These are phyloP conservation scores for Antechinus flavipes DNA, from an alignment of 2,113 vertebrate species.

Conservation along the genomic window DNA sequence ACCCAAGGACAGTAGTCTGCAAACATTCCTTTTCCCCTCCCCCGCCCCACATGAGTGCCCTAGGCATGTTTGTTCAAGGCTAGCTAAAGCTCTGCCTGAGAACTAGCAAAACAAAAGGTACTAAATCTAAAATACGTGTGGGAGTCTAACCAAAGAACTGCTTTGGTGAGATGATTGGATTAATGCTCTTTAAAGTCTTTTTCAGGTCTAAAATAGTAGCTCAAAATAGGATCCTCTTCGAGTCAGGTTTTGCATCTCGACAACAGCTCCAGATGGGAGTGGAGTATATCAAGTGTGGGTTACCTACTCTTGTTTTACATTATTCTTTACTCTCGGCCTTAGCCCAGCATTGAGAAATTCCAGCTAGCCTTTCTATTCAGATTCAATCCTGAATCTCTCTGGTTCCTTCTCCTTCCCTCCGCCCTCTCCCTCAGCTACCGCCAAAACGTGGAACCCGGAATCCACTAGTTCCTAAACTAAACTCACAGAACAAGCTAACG, in stretches of 20 bases:
- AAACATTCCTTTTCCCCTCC: not conserved
- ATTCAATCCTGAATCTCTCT: not conserved
- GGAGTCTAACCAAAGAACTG: not conserved
- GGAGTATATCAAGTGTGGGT: not conserved
- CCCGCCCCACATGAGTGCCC: not conserved
- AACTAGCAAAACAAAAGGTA: not conserved
- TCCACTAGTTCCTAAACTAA: not conserved
- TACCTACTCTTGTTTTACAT: not conserved
- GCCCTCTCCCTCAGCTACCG: not conserved
- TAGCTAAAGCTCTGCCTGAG: not conserved
- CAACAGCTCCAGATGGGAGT: not conserved
- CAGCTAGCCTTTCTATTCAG: not conserved
- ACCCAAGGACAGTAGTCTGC: not conserved
- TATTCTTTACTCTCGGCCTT: not conserved
- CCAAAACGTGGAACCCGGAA: conserved; percentile 70
- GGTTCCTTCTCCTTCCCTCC: not conserved
- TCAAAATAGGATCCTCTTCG: not conserved
- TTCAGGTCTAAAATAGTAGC: not conserved
- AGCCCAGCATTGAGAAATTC: not conserved
- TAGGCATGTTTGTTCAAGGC: not conserved
- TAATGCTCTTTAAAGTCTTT: not conserved
- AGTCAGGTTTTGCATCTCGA: not conserved
- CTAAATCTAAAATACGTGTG: not conserved
- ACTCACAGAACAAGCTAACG: not conserved
- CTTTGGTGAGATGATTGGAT: not conserved